Evolutionary conservation across 2,888 invertebrate species (phyloP).

Genomic region (Melieria omissa): DNA sequence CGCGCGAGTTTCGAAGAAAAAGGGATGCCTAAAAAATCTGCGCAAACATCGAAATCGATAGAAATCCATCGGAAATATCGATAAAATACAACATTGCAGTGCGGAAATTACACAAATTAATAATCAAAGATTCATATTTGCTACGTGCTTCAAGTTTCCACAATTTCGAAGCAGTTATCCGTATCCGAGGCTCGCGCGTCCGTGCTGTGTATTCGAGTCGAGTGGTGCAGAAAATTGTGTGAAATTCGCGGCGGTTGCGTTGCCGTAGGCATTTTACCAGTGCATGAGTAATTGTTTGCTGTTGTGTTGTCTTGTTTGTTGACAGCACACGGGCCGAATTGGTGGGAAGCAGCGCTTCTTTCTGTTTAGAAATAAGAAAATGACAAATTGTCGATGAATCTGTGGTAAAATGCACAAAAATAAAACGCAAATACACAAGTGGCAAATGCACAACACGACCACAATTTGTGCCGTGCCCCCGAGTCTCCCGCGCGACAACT

Average conservation of each 20-base stretch:
- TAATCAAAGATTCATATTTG: not conserved
- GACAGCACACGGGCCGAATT: not conserved
- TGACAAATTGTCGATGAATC: slow-evolving; percentile 48
- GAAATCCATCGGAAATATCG: too few relatives aligned
- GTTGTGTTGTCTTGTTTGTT: not conserved
- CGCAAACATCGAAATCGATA: too few relatives aligned
- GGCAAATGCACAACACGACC: slow-evolving; percentile 35
- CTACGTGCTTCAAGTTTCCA: not conserved
- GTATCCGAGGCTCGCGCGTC: too few relatives aligned
- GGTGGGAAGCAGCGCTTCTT: slow-evolving; percentile 17
- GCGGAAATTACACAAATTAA: not conserved
- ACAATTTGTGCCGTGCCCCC: not conserved
- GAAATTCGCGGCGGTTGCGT: not conserved
- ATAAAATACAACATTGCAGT: too few relatives aligned
- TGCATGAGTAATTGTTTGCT: slow-evolving; percentile 2
- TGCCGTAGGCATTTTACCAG: slow-evolving; percentile 1
- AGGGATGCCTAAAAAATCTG: too few relatives aligned
- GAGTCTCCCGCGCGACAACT: not conserved
- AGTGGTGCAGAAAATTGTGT: not conserved
- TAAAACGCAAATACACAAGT: slow-evolving; percentile 37
- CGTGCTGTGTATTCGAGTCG: too few relatives aligned
- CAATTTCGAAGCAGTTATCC: not conserved
- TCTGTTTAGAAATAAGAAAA: slow-evolving; percentile 50
- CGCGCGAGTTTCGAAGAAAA: not conserved
- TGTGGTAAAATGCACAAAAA: slow-evolving; percentile 37